phyloP scores from a whole-genome alignment of 1,140 invertebrate species.

The Aphidius ervi region DNA sequence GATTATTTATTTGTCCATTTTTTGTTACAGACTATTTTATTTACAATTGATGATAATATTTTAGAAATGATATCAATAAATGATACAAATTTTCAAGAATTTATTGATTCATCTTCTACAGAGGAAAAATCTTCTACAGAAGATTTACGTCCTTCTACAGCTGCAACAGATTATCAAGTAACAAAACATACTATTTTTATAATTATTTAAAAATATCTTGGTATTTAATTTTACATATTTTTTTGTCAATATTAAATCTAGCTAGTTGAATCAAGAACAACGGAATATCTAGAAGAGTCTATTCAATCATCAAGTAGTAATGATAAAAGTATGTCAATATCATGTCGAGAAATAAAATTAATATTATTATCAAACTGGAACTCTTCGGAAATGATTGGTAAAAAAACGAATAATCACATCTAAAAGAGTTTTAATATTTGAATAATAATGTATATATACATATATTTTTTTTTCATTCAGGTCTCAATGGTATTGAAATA shows the following conservation, averaged over 20 bases:
- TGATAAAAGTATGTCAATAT: constrained; percentile 44
- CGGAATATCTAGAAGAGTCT: constrained; percentile 18
- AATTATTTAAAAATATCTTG: too few relatives aligned
- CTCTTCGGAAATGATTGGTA: constrained; percentile 54
- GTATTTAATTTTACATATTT: too few relatives aligned
- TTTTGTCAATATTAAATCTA: too few relatives aligned
- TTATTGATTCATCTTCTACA: constrained; percentile 41
- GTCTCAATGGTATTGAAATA: constrained; percentile 57
- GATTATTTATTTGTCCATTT: too few relatives aligned
- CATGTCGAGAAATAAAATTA: constrained; percentile 51
- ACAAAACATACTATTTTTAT: background rate
- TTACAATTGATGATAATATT: constrained; percentile 71
- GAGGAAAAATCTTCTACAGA: constrained; percentile 49
- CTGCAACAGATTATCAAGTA: constrained; percentile 31
- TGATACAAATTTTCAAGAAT: constrained; percentile 63
- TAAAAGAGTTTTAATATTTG: background rate
- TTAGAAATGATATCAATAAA: constrained; percentile 69
- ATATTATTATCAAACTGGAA: constrained; percentile 60
- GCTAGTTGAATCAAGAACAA: background rate
- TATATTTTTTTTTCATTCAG: constrained; percentile 24
- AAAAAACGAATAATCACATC: background rate
- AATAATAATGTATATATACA: constrained; percentile 5
- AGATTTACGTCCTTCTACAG: constrained; percentile 48
- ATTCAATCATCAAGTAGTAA: constrained; percentile 32
- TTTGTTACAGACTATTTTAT: constrained; percentile 70